Conservation (phyloP, 2,888 invertebrate species). For the Eupithecia dodoneata region DNA sequence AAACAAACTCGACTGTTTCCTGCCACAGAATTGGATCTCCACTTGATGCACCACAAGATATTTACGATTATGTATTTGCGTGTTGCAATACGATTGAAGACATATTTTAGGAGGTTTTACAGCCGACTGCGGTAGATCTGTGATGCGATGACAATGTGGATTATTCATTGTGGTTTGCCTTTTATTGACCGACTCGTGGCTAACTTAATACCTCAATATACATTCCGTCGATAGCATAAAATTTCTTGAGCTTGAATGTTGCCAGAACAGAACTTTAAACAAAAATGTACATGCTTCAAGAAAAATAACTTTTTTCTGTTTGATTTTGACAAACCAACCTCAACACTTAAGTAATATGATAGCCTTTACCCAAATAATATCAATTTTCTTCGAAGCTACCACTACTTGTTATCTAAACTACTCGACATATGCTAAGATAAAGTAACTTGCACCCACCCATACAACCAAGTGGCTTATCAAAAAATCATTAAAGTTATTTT, state of each 20-base stretch:
- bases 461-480: background rate
- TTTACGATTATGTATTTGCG: constrained; percentile 63
- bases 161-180: background rate
- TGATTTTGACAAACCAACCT: background rate
- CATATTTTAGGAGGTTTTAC: constrained; percentile 10
- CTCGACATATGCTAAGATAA: constrained; percentile 22
- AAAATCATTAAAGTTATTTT: background rate
- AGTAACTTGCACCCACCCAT: constrained; percentile 2
- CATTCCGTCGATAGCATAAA: background rate
- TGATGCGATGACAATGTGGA: background rate
- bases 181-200: background rate
- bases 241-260: background rate
- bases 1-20: constrained; percentile 74
- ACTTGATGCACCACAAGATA: constrained; percentile 55
- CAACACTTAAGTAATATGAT: constrained; percentile 15
- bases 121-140: constrained; percentile 10
- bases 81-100: constrained; percentile 43
- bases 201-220: background rate
- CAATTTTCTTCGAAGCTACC: constrained; percentile 16
- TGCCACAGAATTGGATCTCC: constrained; percentile 67
- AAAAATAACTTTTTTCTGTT: background rate
- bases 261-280: background rate
- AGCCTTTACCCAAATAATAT: constrained; percentile 22
- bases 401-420: constrained; percentile 10
- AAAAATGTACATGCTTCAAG: background rate